Evolutionary conservation across 2,888 invertebrate genomes (phyloP).

Genomic region (Sinopyrophorus schimmeli): DNA sequence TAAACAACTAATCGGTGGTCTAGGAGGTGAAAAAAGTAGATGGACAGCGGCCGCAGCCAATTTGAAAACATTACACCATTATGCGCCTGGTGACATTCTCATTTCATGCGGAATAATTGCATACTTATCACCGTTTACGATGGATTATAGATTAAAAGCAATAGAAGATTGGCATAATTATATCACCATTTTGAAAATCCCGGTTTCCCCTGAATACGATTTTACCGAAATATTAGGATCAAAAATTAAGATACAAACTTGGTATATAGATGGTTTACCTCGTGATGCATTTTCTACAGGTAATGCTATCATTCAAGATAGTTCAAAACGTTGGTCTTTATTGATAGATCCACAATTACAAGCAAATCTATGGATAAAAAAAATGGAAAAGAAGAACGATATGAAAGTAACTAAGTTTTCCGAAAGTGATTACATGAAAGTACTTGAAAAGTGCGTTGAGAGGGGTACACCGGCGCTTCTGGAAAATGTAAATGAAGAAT

Average conservation of each 20-base stretch:
- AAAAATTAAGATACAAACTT: conserved; percentile 84
- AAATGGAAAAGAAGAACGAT: conserved; percentile 74
- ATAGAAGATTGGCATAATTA: conserved; percentile 74
- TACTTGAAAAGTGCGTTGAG: conserved; percentile 73
- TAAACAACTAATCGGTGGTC: conserved; percentile 83
- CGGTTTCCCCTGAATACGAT: conserved; percentile 73
- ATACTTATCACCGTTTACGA: conserved; percentile 85
- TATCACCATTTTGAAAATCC: conserved; percentile 67
- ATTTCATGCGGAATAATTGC: conserved; percentile 88
- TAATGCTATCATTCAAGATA: conserved; percentile 82
- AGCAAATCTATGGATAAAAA: conserved; percentile 85
- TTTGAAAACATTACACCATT: conserved; percentile 75
- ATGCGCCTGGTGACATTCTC: conserved; percentile 86
- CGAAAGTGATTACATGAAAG: conserved; percentile 75
- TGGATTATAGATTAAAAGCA: conserved; percentile 64
- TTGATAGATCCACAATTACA: conserved; percentile 85
- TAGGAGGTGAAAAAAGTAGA: conserved; percentile 85
- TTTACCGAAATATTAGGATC: conserved; percentile 78
- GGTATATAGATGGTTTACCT: conserved; percentile 82
- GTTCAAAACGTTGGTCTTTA: conserved; percentile 76
- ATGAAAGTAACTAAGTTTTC: conserved; percentile 74
- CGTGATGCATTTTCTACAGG: conserved; percentile 81
- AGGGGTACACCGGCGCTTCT: conserved; percentile 77
- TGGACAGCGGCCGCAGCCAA: conserved; percentile 80
- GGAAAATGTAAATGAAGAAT: conserved; percentile 76